Evolutionary conservation across 2,888 invertebrate genomes (phyloP).

Genomic region (Megaustenia siamemsis): DNA sequence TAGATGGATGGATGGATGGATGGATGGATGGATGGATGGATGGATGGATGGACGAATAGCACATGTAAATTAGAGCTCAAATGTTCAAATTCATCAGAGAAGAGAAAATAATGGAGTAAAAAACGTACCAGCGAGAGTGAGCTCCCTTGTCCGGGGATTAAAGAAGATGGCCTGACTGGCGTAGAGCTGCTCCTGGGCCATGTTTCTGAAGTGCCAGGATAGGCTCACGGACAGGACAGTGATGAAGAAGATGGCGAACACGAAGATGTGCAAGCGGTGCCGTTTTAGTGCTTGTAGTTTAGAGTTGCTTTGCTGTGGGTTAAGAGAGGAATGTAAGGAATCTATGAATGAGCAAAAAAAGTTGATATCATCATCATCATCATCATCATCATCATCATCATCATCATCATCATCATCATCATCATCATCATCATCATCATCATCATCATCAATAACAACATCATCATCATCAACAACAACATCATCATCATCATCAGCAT

Average conservation of each 20-base stretch:
- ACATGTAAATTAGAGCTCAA: no score
- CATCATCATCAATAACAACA: no score
- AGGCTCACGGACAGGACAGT: constrained; percentile 66
- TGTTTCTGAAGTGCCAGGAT: constrained; percentile 69
- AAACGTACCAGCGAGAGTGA: constrained; percentile 52
- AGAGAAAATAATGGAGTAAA: no score
- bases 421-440: no score
- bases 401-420: no score
- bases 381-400: no score
- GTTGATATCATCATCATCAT: background rate
- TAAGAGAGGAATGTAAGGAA: background rate
- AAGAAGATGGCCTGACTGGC: constrained; percentile 69
- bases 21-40: no score
- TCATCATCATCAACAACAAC: no score
- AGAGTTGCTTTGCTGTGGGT: constrained; percentile 63
- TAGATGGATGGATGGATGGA: no score
- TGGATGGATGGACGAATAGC: no score
- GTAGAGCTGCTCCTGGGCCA: constrained; percentile 61
- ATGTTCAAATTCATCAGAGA: no score
- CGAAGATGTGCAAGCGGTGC: constrained; percentile 71
- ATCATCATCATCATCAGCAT: no score
- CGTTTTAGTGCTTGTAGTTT: constrained; percentile 60
- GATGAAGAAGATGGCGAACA: constrained; percentile 65
- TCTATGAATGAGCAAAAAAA: background rate
- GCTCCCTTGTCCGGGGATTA: constrained; percentile 59